Evolutionary conservation across 2,888 invertebrate species (phyloP).

Genomic region (Dasysyrphus albostriatus): DNA sequence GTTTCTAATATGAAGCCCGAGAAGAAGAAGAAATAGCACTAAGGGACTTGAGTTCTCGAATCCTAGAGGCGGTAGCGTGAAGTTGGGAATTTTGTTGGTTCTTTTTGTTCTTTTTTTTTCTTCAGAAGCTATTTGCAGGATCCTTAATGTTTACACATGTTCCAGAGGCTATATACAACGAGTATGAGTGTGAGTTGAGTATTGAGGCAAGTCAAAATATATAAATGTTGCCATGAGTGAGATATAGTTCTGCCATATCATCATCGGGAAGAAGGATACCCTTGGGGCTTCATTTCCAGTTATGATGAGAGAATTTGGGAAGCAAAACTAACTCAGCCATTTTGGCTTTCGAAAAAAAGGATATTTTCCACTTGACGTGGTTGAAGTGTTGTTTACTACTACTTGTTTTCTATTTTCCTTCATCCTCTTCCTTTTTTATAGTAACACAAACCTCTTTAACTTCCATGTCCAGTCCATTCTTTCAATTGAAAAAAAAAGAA

Average conservation of each 20-base stretch:
- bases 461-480: conserved; percentile 15
- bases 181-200: not conserved
- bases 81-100: not conserved
- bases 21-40: conserved; percentile 12
- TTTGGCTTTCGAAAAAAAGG: conserved; percentile 18
- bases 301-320: conserved; percentile 24
- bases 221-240: conserved; percentile 23
- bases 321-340: not conserved
- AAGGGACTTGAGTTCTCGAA: conserved; percentile 26
- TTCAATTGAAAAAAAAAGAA: not conserved
- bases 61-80: conserved; percentile 24
- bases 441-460: not conserved
- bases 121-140: conserved; percentile 1
- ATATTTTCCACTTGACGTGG: conserved; percentile 43
- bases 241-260: conserved; percentile 32
- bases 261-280: conserved; percentile 34
- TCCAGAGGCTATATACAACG: not conserved
- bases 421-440: not conserved
- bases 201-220: conserved; percentile 19
- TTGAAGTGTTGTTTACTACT: conserved; percentile 41
- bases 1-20: conserved; percentile 38
- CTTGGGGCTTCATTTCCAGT: conserved; percentile 39
- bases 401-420: conserved; percentile 10
- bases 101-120: not conserved
- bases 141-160: conserved; percentile 41